Base-by-base conservation (phyloP, 2,888 invertebrate species). In the Electrophaes corylata region DNA sequence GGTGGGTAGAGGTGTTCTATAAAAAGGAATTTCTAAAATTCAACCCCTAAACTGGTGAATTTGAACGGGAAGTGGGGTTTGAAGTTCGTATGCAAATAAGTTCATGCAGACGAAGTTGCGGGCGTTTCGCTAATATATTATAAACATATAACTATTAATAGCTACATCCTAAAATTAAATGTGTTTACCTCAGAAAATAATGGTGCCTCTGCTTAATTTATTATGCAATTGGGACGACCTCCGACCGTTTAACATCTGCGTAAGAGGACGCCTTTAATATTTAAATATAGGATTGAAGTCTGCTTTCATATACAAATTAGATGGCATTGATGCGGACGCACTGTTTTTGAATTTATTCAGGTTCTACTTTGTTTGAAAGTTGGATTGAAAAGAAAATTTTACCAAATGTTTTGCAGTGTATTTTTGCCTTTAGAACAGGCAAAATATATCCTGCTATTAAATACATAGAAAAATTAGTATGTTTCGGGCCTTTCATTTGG, bases 231-330 rank as follows among this genome's bases (percentile, higher is more conserved):
- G 71, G 71, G 65, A 64, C 72, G 64, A 70, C 64, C 71, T 66
- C 66, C 60, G 62, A 66, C 63, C 71, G 69, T 66, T 75, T 69
- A 71, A 65, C 73, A 70, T 70, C 67, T 59, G 68, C 64, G 63
- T 64, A 69, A 70, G 66, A 72, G 70, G 70, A 72, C 66, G 62
- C 68, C 74, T 78, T 79, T 68, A 79, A 76, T 79, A 78, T 78
- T 77, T 73, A 72, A 79, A 76, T 60, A 60, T 54, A 69, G 65
- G 53, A 53, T 59, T 60, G 56, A 44, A 60, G 43, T 49, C 53
- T n/a, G 59, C 54, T 58, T 66, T 66, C 62, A 64, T 64, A 60
- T 59, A 57, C 64, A 66, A 66, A 64, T 64, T 58, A 66, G 48
- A 45, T 55, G 33, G 55, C 56, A 57, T 59, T 64, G 57, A 62